Percentiles rank a stretch among this genome's conserved stretches.
Evolutionary conservation across 2,113 vertebrate species (phyloP).

Genomic region (Ageneiosus marmoratus): DNA sequence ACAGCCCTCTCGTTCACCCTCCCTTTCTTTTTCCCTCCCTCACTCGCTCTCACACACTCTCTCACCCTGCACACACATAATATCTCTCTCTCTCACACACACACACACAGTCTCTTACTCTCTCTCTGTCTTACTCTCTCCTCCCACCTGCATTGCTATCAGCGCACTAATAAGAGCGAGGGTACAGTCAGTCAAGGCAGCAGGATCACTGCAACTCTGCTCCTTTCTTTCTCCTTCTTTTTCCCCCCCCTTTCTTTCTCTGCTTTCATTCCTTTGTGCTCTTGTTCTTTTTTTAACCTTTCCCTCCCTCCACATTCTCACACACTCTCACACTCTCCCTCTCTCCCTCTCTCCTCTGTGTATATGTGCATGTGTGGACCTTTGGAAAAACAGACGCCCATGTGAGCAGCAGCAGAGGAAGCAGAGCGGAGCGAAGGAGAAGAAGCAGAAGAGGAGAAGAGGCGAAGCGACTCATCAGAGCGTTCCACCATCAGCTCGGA

Average conservation of each 20-base stretch:
- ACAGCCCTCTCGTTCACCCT: constrained; percentile 64
- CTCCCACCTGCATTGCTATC: constrained; percentile 71
- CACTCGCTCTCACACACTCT: constrained; percentile 22
- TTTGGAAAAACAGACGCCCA: constrained; percentile 77
- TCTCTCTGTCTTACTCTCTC: constrained; percentile 64
- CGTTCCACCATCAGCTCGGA: constrained; percentile 75
- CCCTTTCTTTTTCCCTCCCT: constrained; percentile 32
- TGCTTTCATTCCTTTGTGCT: constrained; percentile 58
- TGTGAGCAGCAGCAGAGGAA: constrained; percentile 72
- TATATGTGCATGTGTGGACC: constrained; percentile 58
- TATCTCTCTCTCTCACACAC: constrained; percentile 31
- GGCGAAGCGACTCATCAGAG: constrained; percentile 61
- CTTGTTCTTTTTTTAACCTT: constrained; percentile 49
- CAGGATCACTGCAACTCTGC: constrained; percentile 59
- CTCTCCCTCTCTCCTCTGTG: constrained; percentile 28
- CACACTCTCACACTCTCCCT: constrained; percentile 30
- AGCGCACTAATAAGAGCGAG: constrained; percentile 67
- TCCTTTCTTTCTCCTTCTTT: constrained; percentile 61
- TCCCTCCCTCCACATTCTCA: constrained; percentile 47
- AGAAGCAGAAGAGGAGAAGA: constrained; percentile 29
- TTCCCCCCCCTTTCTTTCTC: constrained; percentile 44
- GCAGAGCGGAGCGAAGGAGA: constrained; percentile 21
- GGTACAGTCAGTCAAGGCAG: constrained; percentile 49
- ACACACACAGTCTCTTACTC: constrained; percentile 61
- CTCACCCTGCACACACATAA: constrained; percentile 28